Percentiles rank a stretch among this genome's conserved stretches.
Conservation (phyloP, 2,888 invertebrate genomes). For the Ethmia dodecea region DNA sequence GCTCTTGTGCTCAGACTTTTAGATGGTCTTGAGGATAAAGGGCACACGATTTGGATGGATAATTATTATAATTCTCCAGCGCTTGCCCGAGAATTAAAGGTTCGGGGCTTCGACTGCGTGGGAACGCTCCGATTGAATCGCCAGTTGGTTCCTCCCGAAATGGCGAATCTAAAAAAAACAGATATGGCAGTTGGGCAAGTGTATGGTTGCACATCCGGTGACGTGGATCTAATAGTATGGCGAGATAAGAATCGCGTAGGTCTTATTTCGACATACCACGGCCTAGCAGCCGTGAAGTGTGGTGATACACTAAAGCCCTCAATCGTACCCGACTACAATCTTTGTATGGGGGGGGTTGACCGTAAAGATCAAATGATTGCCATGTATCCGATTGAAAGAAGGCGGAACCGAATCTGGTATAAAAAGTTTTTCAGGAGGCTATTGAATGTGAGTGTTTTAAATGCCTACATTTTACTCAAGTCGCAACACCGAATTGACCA, state of each 20-base stretch:
- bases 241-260: slow-evolving; percentile 10
- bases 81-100: slow-evolving; percentile 23
- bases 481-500: no score
- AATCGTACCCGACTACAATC: slow-evolving; percentile 8
- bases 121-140: slow-evolving; percentile 22
- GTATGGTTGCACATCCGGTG: slow-evolving; percentile 17
- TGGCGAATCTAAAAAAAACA: slow-evolving; percentile 10
- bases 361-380: slow-evolving; percentile 16
- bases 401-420: slow-evolving; percentile 11
- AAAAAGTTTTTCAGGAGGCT: slow-evolving; percentile 17
- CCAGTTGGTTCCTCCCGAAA: slow-evolving; percentile 18
- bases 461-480: no score
- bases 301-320: background rate
- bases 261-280: slow-evolving; percentile 13
- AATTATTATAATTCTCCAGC: slow-evolving; percentile 26
- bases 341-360: slow-evolving; percentile 15
- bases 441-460: slow-evolving; percentile 9
- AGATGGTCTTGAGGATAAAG: slow-evolving; percentile 21
- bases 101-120: slow-evolving; percentile 22
- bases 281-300: slow-evolving; percentile 4
- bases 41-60: slow-evolving; percentile 26
- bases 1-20: slow-evolving; percentile 13
- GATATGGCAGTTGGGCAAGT: slow-evolving; percentile 14
- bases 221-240: slow-evolving; percentile 15
- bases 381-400: slow-evolving; percentile 12